phyloP scores from a whole-genome alignment of 2,888 invertebrate genomes.

The Cryptocephalus primarius region DNA sequence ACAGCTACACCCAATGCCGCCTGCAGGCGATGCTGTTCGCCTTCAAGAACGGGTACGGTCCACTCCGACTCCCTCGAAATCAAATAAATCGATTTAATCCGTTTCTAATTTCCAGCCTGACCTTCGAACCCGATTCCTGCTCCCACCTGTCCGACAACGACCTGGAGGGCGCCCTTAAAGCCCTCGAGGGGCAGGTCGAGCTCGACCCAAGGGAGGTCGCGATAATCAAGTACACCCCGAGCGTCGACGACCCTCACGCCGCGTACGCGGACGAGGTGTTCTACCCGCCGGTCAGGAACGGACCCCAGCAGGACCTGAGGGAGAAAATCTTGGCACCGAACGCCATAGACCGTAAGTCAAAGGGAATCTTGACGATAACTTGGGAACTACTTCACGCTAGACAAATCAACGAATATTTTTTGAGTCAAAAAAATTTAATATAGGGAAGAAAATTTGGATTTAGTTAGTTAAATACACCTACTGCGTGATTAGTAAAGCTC shows the following conservation, averaged over 20 bases:
- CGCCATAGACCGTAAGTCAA: conserved; percentile 23
- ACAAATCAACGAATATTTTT: background rate
- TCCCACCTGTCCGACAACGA: conserved; percentile 42
- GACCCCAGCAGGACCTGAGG: conserved; percentile 29
- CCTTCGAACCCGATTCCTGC: conserved; percentile 39
- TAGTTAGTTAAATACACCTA: too few species aligned
- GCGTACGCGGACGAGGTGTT: conserved; percentile 75
- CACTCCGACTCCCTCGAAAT: too few species aligned
- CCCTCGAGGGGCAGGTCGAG: conserved; percentile 40
- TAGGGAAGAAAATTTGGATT: too few species aligned
- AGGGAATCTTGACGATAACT: too few species aligned
- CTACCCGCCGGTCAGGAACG: conserved; percentile 52
- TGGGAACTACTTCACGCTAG: background rate
- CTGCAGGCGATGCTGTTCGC: conserved; percentile 66
- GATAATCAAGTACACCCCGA: conserved; percentile 69
- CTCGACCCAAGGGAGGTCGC: conserved; percentile 62
- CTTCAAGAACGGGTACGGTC: conserved; percentile 45
- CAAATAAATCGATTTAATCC: too few species aligned
- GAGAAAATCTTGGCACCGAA: conserved; percentile 43
- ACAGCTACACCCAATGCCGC: conserved; percentile 76
- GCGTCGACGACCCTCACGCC: conserved; percentile 47
- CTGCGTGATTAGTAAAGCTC: too few species aligned
- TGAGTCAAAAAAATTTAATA: background rate
- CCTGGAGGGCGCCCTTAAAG: conserved; percentile 42
- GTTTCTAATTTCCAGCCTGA: conserved; percentile 25